Evolutionary conservation across 2,113 vertebrate species (phyloP).

Genomic region (Ovis canadensis): DNA sequence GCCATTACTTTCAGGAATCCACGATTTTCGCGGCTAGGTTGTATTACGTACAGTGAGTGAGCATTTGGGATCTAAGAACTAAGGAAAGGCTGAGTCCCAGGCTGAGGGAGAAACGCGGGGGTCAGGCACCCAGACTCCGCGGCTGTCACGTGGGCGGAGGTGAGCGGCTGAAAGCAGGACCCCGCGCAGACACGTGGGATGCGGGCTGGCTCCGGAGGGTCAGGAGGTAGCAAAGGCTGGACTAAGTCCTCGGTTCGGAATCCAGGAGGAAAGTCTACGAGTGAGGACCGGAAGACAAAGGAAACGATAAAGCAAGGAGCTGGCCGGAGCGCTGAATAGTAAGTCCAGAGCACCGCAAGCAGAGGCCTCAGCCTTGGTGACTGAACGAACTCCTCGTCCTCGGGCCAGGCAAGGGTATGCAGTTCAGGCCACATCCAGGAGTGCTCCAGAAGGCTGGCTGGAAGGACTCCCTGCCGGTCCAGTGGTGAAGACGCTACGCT

Average conservation of each 20-base stretch:
- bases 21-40: background rate
- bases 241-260: background rate
- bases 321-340: background rate
- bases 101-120: background rate
- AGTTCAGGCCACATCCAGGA: rapidly evolving
- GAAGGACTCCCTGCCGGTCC: background rate
- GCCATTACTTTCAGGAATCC: background rate
- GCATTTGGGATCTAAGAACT: background rate
- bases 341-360: background rate
- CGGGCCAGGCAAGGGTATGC: background rate
- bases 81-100: background rate
- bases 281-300: no score
- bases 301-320: rapidly evolving
- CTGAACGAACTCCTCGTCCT: background rate
- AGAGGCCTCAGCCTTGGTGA: background rate
- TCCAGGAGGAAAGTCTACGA: background rate
- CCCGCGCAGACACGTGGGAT: rapidly evolving
- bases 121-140: background rate
- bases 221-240: background rate
- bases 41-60: background rate
- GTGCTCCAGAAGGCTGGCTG: background rate
- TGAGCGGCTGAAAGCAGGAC: background rate
- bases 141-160: background rate
- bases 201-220: background rate
- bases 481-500: background rate